Evolutionary conservation across 2,888 invertebrate species (phyloP).

Genomic region (Stegophylla sp.): DNA sequence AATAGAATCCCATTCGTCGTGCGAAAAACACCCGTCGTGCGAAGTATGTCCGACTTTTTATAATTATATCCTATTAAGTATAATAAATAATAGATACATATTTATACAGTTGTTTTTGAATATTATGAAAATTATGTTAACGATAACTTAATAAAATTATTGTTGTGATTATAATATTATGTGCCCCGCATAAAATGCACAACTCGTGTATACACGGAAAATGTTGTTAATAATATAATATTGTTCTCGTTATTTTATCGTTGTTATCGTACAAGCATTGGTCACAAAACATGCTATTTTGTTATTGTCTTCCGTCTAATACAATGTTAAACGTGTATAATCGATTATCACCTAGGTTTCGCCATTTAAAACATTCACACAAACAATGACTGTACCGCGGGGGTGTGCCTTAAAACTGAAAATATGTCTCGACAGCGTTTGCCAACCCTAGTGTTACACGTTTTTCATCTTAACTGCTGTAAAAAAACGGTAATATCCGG

Average conservation of each 20-base stretch:
- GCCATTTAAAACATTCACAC: neutral
- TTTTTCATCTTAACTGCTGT: too few relatives aligned
- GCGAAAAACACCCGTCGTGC: too few relatives aligned
- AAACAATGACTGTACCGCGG: neutral
- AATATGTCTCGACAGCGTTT: neutral
- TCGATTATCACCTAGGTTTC: constrained; percentile 45
- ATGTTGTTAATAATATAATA: neutral
- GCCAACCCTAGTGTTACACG: too few relatives aligned
- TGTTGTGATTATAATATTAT: too few relatives aligned
- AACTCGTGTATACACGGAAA: neutral
- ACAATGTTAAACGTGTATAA: constrained; percentile 11
- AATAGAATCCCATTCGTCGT: too few relatives aligned
- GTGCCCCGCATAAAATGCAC: neutral
- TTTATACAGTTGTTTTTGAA: too few relatives aligned
- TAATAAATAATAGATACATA: too few relatives aligned
- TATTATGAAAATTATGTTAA: too few relatives aligned
- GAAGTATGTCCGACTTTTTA: too few relatives aligned
- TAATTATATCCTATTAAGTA: too few relatives aligned
- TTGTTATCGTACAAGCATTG: neutral
- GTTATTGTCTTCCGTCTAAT: neutral
- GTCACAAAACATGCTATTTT: neutral
- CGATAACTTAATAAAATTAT: too few relatives aligned
- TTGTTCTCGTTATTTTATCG: neutral
- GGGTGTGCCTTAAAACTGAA: neutral
- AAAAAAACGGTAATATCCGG: too few relatives aligned